Evolutionary conservation across 2,888 invertebrate genomes (phyloP), one percentile per base, ranked within the genome.

Genomic region (Lottia gigantea): DNA sequence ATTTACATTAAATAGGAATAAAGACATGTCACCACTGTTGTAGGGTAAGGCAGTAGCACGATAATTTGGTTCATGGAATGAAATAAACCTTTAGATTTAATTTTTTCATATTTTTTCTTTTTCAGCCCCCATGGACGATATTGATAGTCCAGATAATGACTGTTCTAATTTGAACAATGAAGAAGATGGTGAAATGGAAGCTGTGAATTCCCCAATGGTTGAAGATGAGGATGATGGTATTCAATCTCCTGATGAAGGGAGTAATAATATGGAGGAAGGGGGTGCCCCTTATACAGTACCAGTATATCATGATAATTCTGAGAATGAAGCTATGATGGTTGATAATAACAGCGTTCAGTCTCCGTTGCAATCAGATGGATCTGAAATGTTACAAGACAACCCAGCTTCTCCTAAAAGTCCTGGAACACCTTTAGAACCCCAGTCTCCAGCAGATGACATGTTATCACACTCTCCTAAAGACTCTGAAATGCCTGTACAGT

Each of bases 221-320:
- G 64, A 45, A 64, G 68, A 71, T 64, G 68, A 66, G 46, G 55
- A 66, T 31, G 62, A 70, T 40, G 64, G 45, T 6, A 40, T 40
- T 11, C 19, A 55, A 23, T 55, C 55, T 55, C 23, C 55, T 12
- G 23, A 55, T 55, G 55, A 23, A 19, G 23, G 55, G 19, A 23
- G 55, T 55, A 55, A 23, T 23, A 55, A 55, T 23, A 23, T 23
- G 19, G 40, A 40, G 40, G 40, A 40, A 4, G 40, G 40, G 8
- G 11, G 11, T 40, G 40, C 40, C 40, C 11, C 40, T 40, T 40
- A 40, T 40, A 40, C 40, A 8, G 40, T 40, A 40, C 40, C 40
- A 40, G 40, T 40, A 11, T 40, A 40, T 40, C 40, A 40, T 40
- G 40, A 40, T 40, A 55, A 55, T 55, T 19, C 55, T 55, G 55